A percentile compares a stretch with the other conserved stretches of the same genome.
Evolutionary conservation across 2,113 vertebrate species (phyloP).

Genomic region (Tricholaema leucomelas): DNA sequence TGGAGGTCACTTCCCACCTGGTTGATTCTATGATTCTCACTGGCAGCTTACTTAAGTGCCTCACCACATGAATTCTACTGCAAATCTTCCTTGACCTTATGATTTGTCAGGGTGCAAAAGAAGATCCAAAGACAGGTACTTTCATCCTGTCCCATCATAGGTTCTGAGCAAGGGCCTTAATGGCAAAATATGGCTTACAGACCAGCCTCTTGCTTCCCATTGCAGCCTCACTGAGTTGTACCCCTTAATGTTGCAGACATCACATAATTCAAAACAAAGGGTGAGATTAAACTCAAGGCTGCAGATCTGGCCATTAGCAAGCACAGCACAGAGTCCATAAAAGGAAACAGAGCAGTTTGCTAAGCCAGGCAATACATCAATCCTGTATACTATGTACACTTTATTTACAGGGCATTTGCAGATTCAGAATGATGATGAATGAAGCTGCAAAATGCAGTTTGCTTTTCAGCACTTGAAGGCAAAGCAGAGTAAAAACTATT

Average conservation of each 20-base stretch:
- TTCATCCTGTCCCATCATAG: not conserved
- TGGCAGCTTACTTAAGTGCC: not conserved
- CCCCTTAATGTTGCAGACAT: fast-evolving
- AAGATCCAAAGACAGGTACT: not conserved
- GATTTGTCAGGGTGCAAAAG: not conserved
- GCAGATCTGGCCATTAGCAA: not conserved
- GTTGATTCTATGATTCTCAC: too few species aligned
- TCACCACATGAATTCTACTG: not conserved
- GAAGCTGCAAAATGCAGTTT: not conserved
- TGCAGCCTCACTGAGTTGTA: not conserved
- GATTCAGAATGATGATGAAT: not conserved
- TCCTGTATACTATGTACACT: not conserved
- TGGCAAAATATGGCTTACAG: not conserved
- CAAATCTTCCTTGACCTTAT: not conserved
- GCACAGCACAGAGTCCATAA: not conserved
- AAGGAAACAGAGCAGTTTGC: not conserved
- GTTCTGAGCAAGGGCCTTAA: not conserved
- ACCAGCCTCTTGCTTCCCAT: not conserved
- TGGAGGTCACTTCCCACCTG: too few species aligned
- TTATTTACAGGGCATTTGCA: constrained; percentile 28
- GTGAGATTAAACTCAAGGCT: not conserved
- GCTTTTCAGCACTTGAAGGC: not conserved
- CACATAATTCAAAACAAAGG: not conserved
- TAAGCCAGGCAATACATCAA: constrained; percentile 6
- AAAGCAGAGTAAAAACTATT: not conserved